phyloP scores from a whole-genome alignment of 2,888 invertebrate species.

The Scelioninae gen. 2 region DNA sequence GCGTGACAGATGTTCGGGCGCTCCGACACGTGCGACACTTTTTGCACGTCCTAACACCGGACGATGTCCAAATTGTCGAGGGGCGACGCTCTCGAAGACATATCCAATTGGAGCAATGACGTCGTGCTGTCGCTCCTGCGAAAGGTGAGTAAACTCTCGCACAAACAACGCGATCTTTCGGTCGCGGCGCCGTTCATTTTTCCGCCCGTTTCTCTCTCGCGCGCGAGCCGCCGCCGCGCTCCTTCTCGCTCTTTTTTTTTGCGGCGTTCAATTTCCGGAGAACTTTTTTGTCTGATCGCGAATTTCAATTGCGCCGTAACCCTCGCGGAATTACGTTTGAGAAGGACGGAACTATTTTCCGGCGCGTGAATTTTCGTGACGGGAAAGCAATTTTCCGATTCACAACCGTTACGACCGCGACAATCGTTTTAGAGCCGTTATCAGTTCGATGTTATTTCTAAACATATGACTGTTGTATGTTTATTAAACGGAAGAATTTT shows the following conservation, averaged over 20 bases:
- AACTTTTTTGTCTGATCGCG: neutral
- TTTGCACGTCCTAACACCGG: slow-evolving; percentile 40
- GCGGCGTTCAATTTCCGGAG: slow-evolving; percentile 8
- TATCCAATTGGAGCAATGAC: slow-evolving; percentile 69
- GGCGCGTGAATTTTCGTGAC: no score
- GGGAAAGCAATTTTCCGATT: no score
- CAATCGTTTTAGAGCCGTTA: no score
- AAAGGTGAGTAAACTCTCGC: slow-evolving; percentile 69
- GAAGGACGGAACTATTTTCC: no score
- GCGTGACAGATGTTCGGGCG: slow-evolving; percentile 43
- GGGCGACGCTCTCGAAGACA: slow-evolving; percentile 67
- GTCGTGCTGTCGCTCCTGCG: slow-evolving; percentile 68
- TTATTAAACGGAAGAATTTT: no score
- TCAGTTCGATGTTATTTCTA: no score
- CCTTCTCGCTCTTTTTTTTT: neutral
- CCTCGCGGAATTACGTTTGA: no score
- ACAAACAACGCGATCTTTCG: slow-evolving; percentile 7
- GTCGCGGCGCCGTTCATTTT: slow-evolving; percentile 10
- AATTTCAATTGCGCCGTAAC: neutral
- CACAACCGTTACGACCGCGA: no score
- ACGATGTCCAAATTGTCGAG: slow-evolving; percentile 65
- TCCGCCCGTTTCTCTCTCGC: neutral
- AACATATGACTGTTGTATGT: no score
- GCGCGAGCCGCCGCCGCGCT: neutral
- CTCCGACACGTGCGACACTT: slow-evolving; percentile 51